Conservation (phyloP, 1,140 invertebrate species). For the Drosophila ercepeae region DNA sequence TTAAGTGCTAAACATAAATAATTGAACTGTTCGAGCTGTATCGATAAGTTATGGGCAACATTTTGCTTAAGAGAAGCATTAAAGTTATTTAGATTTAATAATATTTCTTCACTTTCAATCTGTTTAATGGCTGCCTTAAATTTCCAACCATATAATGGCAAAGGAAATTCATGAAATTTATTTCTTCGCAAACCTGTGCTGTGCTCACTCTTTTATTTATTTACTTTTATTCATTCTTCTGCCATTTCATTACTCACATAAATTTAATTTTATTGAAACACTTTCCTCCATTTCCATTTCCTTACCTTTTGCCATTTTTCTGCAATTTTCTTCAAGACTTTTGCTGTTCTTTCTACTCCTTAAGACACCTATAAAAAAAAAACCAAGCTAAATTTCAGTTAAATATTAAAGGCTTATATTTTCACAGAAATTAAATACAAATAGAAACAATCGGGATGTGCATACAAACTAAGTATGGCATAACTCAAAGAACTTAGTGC, state of each 20-base stretch:
- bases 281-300: neutral
- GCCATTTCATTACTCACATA: neutral
- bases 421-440: constrained; percentile 52
- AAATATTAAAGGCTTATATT: constrained; percentile 52
- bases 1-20: constrained; percentile 41
- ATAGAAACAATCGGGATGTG: constrained; percentile 20
- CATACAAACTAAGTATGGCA: constrained; percentile 28
- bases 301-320: neutral
- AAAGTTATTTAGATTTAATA: neutral
- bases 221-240: neutral
- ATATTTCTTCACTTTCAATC: neutral
- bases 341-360: no score
- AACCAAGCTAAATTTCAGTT: neutral
- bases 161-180: neutral
- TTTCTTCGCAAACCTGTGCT: no score
- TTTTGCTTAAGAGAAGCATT: constrained; percentile 1
- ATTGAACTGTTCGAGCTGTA: constrained; percentile 26
- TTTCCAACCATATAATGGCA: neutral
- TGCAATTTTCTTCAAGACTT: neutral
- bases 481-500: constrained; percentile 36
- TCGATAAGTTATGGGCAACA: constrained; percentile 11
- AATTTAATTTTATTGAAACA: neutral
- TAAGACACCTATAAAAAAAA: neutral
- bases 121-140: neutral
- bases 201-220: neutral